Base-by-base conservation (phyloP, 2,113 vertebrate genomes). In the Oceanites oceanicus region DNA sequence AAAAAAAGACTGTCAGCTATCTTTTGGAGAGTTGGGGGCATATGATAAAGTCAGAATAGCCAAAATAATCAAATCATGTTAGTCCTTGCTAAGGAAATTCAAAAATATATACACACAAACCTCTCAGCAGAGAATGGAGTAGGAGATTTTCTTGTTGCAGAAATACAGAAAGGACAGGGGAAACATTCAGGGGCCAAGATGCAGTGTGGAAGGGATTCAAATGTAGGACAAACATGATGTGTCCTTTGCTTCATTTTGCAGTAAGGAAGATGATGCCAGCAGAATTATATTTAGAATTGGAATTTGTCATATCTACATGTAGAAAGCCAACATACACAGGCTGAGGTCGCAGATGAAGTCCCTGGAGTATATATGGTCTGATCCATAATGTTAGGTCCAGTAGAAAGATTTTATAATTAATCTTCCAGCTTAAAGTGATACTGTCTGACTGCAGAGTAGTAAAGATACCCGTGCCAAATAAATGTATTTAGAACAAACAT, bases 1-100 rank as follows among this genome's bases (percentile, higher is more conserved):
- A 80, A 93, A 93, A 97, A 92, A 90, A 90, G 70, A 76, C 63
- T 66, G 50, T 92, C 34, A 62, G 47, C 26, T 91, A 55, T 89
- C 17, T 63, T 91, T 66, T 55, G n/a, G 63, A 91, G 63, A 88
- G 45, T 50, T 88, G 32, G 16, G 63, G 59, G 25, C 55, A 86
- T 50, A 59, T 15, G 45, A 84, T 92, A 62, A 92, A 95, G 78
- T 61, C 88, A 93, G 66, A 88, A 83, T 74, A 88, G n/a, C n/a
- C 72, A 89, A 75, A 72, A 91, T n/a, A 90, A 88, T 86, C 42
- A 77, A 88, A 70, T 5, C 3, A 21, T 23, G 7, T 75, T 63
- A 90, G 32, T 27, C 1, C 17, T 59, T 86, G 18, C 29, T 77
- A 67, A 58, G 11, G 65, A 92, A 88, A 80, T 83, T 49, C 0